Evolutionary conservation across 2,797 vertebrate genomes (phyloP).

Genomic region (Cichlasoma orientale): DNA sequence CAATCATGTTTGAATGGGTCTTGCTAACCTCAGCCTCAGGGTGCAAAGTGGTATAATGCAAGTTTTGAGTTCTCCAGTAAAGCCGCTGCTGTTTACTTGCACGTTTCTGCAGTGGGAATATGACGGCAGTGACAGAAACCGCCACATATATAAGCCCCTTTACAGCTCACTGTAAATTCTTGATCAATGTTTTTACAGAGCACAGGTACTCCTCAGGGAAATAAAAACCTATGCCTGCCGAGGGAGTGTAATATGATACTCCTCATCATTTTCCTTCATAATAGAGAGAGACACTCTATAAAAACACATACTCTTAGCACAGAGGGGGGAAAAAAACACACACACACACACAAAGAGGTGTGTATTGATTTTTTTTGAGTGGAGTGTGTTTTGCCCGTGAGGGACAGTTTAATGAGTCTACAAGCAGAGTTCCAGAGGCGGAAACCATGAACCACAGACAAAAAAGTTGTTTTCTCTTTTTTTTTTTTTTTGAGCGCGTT

Average conservation of each 20-base stretch:
- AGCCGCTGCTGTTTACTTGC: slow-evolving; percentile 31
- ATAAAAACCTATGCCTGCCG: slow-evolving; percentile 68
- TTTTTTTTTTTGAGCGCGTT: slow-evolving; percentile 58
- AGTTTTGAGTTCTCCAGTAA: slow-evolving; percentile 23
- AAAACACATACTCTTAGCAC: slow-evolving; percentile 57
- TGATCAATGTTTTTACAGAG: slow-evolving; percentile 66
- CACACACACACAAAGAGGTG: slow-evolving; percentile 42
- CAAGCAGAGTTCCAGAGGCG: slow-evolving; percentile 71
- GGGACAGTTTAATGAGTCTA: slow-evolving; percentile 82
- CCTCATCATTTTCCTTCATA: slow-evolving; percentile 71
- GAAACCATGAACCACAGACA: slow-evolving; percentile 59
- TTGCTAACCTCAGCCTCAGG: slow-evolving; percentile 31
- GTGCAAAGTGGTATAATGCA: slow-evolving; percentile 27
- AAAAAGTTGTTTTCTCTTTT: slow-evolving; percentile 68
- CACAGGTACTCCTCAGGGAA: slow-evolving; percentile 64
- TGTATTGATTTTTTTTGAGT: slow-evolving; percentile 79
- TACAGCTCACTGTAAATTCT: slow-evolving; percentile 63
- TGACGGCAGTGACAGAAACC: slow-evolving; percentile 33
- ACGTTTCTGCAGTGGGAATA: slow-evolving; percentile 35
- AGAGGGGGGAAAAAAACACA: neutral
- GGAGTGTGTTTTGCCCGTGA: slow-evolving; percentile 74
- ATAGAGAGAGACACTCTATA: slow-evolving; percentile 68
- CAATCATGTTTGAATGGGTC: slow-evolving; percentile 25
- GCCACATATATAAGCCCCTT: slow-evolving; percentile 40
- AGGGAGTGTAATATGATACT: slow-evolving; percentile 64